Evolutionary conservation across 1,140 invertebrate species (phyloP).

Genomic region (Drosophila subpulchrella): DNA sequence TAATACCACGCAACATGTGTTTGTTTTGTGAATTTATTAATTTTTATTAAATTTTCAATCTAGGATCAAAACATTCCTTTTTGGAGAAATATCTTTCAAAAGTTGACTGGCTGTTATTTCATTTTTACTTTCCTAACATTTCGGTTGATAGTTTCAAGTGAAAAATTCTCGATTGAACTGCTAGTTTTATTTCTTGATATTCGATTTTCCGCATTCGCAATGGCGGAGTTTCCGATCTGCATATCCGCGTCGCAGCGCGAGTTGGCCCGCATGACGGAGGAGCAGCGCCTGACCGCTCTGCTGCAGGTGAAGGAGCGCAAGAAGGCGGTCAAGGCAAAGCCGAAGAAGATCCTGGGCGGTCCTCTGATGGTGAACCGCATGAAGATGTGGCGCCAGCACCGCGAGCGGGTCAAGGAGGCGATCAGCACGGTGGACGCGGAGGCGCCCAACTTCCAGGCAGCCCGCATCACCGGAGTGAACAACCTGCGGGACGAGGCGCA

Average conservation of each 20-base stretch:
- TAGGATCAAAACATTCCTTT: no score
- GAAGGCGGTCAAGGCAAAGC: conserved; percentile 5
- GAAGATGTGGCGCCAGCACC: conserved; percentile 59
- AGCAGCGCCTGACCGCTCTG: conserved; percentile 8
- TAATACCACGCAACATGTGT: no score
- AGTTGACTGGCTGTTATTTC: neutral
- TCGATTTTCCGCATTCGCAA: neutral
- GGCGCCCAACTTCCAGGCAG: conserved; percentile 42
- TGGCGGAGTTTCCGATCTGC: conserved; percentile 39
- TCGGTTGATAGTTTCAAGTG: neutral
- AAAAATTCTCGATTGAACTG: conserved; percentile 13
- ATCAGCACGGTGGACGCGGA: conserved; percentile 37
- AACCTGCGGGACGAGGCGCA: conserved; percentile 44
- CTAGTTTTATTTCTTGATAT: neutral
- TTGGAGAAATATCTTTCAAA: neutral
- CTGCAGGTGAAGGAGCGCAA: conserved; percentile 1
- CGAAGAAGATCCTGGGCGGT: neutral
- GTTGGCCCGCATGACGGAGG: conserved; percentile 8
- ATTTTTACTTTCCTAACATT: neutral
- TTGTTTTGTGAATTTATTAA: no score
- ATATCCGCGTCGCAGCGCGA: conserved; percentile 3
- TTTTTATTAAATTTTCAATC: no score
- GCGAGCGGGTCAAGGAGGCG: conserved; percentile 39
- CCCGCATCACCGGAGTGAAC: conserved; percentile 35
- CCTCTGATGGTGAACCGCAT: neutral